Evolutionary conservation across 2,113 vertebrate genomes (phyloP), one percentile per base, ranked within the genome.

Genomic region (Callocephalon fimbriatum): DNA sequence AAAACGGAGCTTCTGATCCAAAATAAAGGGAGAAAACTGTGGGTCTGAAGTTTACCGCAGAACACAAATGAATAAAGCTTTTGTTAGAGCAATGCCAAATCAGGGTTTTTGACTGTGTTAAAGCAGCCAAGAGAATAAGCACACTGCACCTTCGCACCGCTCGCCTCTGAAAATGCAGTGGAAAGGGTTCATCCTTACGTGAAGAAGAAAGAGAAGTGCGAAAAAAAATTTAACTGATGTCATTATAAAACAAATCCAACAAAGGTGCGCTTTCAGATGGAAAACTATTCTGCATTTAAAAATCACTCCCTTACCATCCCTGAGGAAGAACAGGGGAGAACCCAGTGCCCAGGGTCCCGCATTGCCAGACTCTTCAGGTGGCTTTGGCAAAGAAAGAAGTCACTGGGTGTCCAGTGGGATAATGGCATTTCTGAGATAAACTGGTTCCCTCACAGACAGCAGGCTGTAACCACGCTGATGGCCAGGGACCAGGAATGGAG

Each of bases 61-160:
- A 74, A 19, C 29, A 89, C 56, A 71, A 91, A 9, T 17, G 45
- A 40, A 70, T 29, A 70, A 51, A 91, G 44, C 13, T 59, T 90
- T 79, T 80, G 45, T 18, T 32, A 67, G 14, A 77, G 59, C 38
- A 59, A 19, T 8, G 21, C 32, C 76, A 77, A 50, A 63, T 18
- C 12, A 20, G 63, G 45, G 59, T 77, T 37, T 73, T 83, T 73
- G 37, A 31, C 32, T 31, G 19, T 10, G 45, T 14, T 67, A 70
- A 85, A 74, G 61, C 65, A 89, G 54, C 20, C 54, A 45, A 74
- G 68, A 54, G 54, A 70, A 81, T n/a, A 66, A 66, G 42, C 37
- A 20, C 0, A 0, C 54, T 18, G 15, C 13, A 54, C 32, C 54
- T 42, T 73, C 25, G 6, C 27, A 21, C 15, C 0, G 0, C 31